Conservation (phyloP, 2,888 invertebrate genomes). For the Zelleria hepariella region DNA sequence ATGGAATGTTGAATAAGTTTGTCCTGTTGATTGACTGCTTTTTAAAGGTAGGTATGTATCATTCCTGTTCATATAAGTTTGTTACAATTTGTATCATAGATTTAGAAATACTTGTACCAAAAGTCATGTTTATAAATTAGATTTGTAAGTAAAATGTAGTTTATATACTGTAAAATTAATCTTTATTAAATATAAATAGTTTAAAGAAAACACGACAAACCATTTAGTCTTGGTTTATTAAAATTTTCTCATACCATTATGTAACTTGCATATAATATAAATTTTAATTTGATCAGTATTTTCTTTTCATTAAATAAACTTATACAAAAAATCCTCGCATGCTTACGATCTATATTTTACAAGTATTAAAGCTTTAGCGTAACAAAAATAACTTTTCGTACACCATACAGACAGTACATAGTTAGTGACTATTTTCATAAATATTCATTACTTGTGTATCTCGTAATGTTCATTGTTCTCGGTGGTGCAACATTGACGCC, state of each 20-base stretch:
- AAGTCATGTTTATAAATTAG: conserved; percentile 2
- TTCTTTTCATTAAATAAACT: conserved; percentile 45
- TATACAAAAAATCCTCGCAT: conserved; percentile 58
- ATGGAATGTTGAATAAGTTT: too few relatives aligned
- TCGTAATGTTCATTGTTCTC: conserved; percentile 74
- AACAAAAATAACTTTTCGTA: conserved; percentile 58
- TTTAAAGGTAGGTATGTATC: too few relatives aligned
- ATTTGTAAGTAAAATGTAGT: conserved; percentile 5
- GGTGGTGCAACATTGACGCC: conserved; percentile 65
- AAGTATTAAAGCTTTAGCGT: conserved; percentile 68
- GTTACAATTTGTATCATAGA: background rate
- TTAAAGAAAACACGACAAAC: conserved; percentile 24
- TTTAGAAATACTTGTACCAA: background rate
- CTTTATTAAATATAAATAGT: background rate
- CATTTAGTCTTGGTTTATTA: conserved; percentile 53
- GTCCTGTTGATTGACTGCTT: too few relatives aligned
- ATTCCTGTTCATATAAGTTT: too few relatives aligned
- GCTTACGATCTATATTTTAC: conserved; percentile 68
- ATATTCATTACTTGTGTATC: conserved; percentile 79
- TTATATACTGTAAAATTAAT: background rate
- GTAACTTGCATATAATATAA: conserved; percentile 67
- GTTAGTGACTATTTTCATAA: conserved; percentile 59
- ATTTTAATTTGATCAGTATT: conserved; percentile 63
- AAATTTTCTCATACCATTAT: conserved; percentile 50
- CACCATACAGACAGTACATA: conserved; percentile 25